Percentiles rank a stretch among this genome's conserved stretches.
Conservation (phyloP, 2,797 vertebrate species). For the Takifugu rubripes region DNA sequence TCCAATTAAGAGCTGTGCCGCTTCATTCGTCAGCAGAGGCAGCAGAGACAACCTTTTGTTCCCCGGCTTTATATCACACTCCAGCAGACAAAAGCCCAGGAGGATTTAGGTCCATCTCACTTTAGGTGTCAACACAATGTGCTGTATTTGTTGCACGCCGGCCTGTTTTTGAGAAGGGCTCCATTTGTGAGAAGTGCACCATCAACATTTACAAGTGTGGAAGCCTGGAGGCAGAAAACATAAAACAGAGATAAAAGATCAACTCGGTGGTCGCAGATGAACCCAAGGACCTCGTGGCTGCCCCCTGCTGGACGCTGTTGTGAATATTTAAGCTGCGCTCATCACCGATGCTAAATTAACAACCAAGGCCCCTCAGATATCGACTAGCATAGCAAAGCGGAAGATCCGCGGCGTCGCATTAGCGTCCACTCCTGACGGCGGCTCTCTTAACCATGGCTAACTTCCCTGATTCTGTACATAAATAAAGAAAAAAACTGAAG, state of each 20-base stretch:
- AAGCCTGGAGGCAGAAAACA: neutral
- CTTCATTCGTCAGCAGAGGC: slow-evolving; percentile 34
- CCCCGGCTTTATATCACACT: slow-evolving; percentile 45
- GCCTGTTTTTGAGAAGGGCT: neutral
- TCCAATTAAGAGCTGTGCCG: slow-evolving; percentile 59
- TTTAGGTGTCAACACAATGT: slow-evolving; percentile 26
- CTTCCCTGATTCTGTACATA: neutral
- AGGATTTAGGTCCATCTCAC: slow-evolving; percentile 36
- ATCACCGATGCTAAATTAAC: too few relatives aligned
- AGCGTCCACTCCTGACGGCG: too few relatives aligned
- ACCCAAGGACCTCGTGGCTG: too few relatives aligned
- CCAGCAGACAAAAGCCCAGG: slow-evolving; percentile 31
- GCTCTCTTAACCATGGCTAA: too few relatives aligned
- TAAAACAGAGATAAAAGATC: neutral
- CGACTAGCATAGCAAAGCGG: too few relatives aligned
- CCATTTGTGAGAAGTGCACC: neutral
- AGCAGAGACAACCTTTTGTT: slow-evolving; percentile 61
- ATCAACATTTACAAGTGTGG: slow-evolving; percentile 1
- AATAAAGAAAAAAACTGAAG: slow-evolving; percentile 17
- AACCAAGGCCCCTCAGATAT: too few relatives aligned
- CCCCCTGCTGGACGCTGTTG: too few relatives aligned
- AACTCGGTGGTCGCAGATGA: neutral
- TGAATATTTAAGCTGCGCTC: too few relatives aligned
- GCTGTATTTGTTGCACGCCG: neutral
- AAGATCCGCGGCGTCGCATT: too few relatives aligned